phyloP scores from a whole-genome alignment of 2,113 vertebrate species.

The Mormyrus iriodes region DNA sequence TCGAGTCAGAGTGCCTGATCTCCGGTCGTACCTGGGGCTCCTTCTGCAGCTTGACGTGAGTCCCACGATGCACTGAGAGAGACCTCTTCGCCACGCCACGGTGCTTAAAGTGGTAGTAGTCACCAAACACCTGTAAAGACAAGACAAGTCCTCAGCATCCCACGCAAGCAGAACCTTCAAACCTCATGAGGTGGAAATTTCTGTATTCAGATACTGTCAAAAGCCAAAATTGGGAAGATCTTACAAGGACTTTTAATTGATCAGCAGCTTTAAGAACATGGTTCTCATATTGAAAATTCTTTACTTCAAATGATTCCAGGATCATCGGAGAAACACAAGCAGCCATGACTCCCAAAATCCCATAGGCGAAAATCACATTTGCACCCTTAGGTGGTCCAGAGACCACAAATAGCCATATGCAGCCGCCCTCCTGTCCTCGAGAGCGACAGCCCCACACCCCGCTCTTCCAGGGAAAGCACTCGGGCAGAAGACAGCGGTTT shows the following conservation, averaged over 20 bases:
- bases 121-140: conserved; percentile 74
- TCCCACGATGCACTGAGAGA: conserved; percentile 68
- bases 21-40: conserved; percentile 73
- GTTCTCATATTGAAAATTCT: background rate
- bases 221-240: background rate
- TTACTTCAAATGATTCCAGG: background rate
- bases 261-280: background rate
- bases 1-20: background rate
- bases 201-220: background rate
- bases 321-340: background rate
- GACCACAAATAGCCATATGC: background rate
- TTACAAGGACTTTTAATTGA: background rate
- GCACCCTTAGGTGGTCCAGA: background rate
- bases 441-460: background rate
- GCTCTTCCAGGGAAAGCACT: background rate
- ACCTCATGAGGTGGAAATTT: background rate
- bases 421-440: background rate
- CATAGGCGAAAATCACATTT: background rate
- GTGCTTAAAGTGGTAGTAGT: conserved; percentile 90
- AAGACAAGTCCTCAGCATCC: background rate
- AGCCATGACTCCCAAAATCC: background rate
- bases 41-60: conserved; percentile 68
- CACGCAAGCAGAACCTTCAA: background rate
- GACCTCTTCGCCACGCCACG: conserved; percentile 78
- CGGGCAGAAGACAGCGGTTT: background rate